Base-by-base conservation (phyloP, 2,888 invertebrate genomes). In the Anagyrus pseudococci region DNA sequence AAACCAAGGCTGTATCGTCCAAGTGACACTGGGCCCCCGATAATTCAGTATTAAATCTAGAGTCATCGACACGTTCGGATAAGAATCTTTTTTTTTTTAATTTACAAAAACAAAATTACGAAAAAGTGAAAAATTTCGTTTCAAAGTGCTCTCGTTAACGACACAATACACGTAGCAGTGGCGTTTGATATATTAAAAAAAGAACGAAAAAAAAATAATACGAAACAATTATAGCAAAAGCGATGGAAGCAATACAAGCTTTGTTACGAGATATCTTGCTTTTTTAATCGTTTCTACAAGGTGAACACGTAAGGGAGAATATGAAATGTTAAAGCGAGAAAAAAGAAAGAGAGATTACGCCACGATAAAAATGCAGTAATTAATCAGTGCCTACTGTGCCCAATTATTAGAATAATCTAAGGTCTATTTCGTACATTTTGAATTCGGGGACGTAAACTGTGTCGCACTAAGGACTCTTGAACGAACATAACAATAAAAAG, bases 361-460 rank as follows among this genome's bases (percentile, higher is more conserved):
- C n/a, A 26, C 46, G 37, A 29, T 2, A 20, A 41, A 33, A 41
- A 47, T 25, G 56, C 56, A 41, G 6, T 57, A 62, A 48, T 59
- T 62, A 37, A 53, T 63, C 63, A 66, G 66, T 66, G 63, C 66
- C 66, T 63, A 61, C 63, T 61, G 60, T 61, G 54, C 47, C 63
- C 58, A 66, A 63, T 63, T 61, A 62, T 49, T 62, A 48, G 53
- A 48, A 59, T 53, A 53, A 60, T 57, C 19, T 55, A 66, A 58
- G 49, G 25, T 62, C 43, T 61, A 61, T 43, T 59, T 64, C 47
- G 22, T 59, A 56, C 17, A 19, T 48, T 54, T 20, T 40, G 49
- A 33, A 4, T 20, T 20, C 22, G n/a, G 19, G 22, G 23, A 17
- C 23, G 46, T 1, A 13, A 19, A 19, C 37, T 20, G 26, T 19